Base-by-base conservation (phyloP, 2,888 invertebrate species). In the Heliconius cydno region DNA sequence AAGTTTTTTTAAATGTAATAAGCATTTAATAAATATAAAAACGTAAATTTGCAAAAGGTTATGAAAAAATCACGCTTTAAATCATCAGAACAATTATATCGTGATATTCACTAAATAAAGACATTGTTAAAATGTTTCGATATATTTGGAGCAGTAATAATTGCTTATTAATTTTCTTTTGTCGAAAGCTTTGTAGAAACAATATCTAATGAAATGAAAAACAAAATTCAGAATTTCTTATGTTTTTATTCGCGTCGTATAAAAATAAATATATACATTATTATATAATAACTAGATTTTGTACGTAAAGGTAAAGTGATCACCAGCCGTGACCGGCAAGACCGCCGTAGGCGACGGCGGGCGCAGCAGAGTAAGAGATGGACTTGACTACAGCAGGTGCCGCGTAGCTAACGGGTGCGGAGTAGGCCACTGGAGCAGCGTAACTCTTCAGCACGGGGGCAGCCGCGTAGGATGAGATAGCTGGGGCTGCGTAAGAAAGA, bases 261-360 rank as follows among this genome's bases (percentile, higher is more conserved):
- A 90, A 90, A 90, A 92, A 89, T 88, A 88, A 91, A 92, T 90
- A 92, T 90, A 92, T 82, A 85, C 87, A 92, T 87, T 88, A 86
- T 83, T 87, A 60, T 88, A 87, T 85, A 90, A 91, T 88, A 73
- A 90, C 91, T 90, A 91, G 90, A 85, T 88, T 87, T 88, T 89
- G 84, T 88, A 89, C 86, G 85, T 85, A 89, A 86, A 87, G 84
- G 86, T 85, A 85, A 86, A 77, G 83, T 87, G 91, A 92, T 96
- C 96, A 97, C 96, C 96, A 97, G 85, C 95, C 96, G 91, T 96
- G 97, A 25, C 80, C 80, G 34, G 77, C 77, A 22, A 67, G 63
- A 52, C 79, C 67, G 82, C 96, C 95, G 89, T 97, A 96, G 13
- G 84, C 81, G 57, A 82, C 46, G 46, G 84, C 83, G n/a, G 86